Conservation (phyloP, 1,140 invertebrate genomes). For the Temnothorax curvispinosus region DNA sequence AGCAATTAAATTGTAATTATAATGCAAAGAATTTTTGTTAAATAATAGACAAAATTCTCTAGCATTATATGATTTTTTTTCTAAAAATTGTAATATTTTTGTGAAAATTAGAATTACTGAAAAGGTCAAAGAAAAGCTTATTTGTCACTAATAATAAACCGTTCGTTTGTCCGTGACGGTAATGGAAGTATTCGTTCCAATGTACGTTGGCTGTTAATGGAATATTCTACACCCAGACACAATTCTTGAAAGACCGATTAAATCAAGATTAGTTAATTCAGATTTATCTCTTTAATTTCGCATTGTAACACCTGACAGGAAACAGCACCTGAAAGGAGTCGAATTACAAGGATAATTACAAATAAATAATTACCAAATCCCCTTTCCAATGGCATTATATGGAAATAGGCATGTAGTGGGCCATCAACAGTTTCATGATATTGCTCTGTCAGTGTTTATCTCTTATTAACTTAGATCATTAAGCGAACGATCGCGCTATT, state of each 20-base stretch:
- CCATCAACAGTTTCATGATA: conserved; percentile 55
- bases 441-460: conserved; percentile 67
- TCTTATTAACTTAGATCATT: conserved; percentile 72
- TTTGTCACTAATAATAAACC: background rate
- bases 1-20: background rate
- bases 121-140: background rate
- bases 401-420: conserved; percentile 5
- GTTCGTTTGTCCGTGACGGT: background rate
- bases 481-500: conserved; percentile 66
- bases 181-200: background rate
- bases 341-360: background rate
- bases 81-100: background rate
- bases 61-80: background rate
- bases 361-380: background rate
- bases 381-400: background rate
- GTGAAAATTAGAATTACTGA: background rate
- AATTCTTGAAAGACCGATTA: background rate
- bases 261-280: background rate
- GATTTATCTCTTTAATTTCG: background rate
- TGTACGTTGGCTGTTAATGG: background rate
- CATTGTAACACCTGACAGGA: background rate
- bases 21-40: background rate
- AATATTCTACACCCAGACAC: background rate
- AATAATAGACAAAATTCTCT: background rate
- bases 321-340: background rate